Evolutionary conservation across 2,113 vertebrate genomes (phyloP), one percentile per base, ranked within the genome.

Genomic region (Carassius carassius): DNA sequence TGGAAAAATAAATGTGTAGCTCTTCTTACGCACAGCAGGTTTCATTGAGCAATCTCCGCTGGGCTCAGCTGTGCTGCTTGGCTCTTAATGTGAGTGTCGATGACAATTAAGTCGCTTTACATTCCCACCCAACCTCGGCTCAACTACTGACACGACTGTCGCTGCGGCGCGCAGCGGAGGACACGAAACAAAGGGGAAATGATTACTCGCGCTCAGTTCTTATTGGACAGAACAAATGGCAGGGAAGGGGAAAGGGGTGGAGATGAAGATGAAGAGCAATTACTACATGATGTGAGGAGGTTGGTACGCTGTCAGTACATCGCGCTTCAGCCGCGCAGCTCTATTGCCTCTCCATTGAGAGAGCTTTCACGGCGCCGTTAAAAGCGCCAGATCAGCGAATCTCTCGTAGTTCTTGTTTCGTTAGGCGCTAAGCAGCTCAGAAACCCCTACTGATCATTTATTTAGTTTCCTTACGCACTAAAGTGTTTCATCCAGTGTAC

Each of bases 51-150:
- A 92, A 94, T 94, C 91, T 93, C 91, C 89, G 32, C 75, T 85
- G 90, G 92, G 91, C 92, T 93, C 92, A 94, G 92, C 90, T 93
- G 90, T 80, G 89, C 90, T 90, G 93, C 90, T 92, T 90, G 90
- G 88, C 89, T 92, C 91, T 93, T 94, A 93, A 94, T 93, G 93
- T 91, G 91, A 90, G 92, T 92, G 93, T 94, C 94, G 91, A 92
- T 95, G 93, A 92, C 91, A 92, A 94, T 94, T 92, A 94, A 91
- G 90, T 92, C 91, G 87, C 84, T 73, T 83, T 89, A 86, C 88
- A 81, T 83, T 54, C 62, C 72, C 37, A 35, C 54, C 72, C 47
- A 62, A 65, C 74, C 73, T 85, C 54, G 86, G 85, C 85, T 86
- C 87, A 86, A 89, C 88, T 90, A 90, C 92, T 91, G 91, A 87